phyloP scores from a whole-genome alignment of 2,797 vertebrate genomes.

The Danio tinwini region DNA sequence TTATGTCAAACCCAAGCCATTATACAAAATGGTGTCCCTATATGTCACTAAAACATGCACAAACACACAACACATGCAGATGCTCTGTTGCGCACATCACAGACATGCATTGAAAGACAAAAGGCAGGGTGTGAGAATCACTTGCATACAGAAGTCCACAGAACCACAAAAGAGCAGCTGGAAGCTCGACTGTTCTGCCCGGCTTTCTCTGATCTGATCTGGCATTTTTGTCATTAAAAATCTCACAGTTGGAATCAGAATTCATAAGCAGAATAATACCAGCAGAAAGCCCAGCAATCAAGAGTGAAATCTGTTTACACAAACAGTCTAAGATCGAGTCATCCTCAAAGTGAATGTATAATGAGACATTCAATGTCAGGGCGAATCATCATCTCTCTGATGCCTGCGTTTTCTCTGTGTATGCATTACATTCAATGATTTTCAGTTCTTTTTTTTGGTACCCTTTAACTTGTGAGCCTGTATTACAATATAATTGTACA shows the following conservation, averaged over 20 bases:
- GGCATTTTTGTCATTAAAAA: conserved; percentile 25
- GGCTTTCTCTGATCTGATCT: conserved; percentile 13
- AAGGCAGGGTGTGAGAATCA: background rate
- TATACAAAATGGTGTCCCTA: too few species aligned
- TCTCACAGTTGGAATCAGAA: conserved; percentile 32
- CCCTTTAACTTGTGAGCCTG: too few species aligned
- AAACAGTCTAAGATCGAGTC: conserved; percentile 23
- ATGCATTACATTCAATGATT: background rate
- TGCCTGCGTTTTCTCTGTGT: background rate
- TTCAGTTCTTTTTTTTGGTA: background rate
- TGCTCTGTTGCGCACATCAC: conserved; percentile 4
- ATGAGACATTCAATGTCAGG: conserved; percentile 19
- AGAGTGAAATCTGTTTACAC: conserved; percentile 17
- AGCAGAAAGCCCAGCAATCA: conserved; percentile 3
- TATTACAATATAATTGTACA: too few species aligned
- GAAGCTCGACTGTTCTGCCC: background rate
- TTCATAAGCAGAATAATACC: conserved; percentile 7
- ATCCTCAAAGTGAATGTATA: conserved; percentile 6
- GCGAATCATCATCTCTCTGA: background rate
- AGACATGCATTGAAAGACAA: background rate
- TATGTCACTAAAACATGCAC: background rate
- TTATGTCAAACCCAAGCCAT: too few species aligned
- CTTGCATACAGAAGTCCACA: background rate
- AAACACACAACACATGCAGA: background rate
- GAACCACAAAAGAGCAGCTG: background rate